Conservation (phyloP, 2,797 vertebrate genomes). For the Scomberomorus guttatus region DNA sequence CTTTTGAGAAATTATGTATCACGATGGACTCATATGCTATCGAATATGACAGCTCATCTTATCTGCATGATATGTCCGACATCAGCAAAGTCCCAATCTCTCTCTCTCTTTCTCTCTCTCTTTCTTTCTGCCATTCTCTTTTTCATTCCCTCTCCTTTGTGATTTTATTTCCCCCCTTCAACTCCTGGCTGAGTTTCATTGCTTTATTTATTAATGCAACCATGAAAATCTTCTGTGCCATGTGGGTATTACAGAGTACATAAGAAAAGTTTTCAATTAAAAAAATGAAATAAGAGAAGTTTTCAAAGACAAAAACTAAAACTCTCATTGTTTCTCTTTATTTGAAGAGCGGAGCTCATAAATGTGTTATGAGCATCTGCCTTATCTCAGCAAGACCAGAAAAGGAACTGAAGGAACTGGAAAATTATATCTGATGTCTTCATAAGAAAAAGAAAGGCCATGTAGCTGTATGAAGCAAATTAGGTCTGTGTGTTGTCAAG, state of each 20-base stretch:
- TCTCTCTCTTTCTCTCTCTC: not conserved
- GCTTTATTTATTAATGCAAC: slow-evolving; percentile 60
- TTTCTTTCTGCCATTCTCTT: slow-evolving; percentile 15
- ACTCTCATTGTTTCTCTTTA: slow-evolving; percentile 45
- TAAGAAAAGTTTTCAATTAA: slow-evolving; percentile 49
- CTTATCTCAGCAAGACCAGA: slow-evolving; percentile 44
- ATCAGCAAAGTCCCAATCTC: slow-evolving; percentile 29
- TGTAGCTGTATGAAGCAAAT: slow-evolving; percentile 34
- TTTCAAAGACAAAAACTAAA: slow-evolving; percentile 50
- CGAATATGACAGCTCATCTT: slow-evolving; percentile 48
- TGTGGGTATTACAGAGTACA: slow-evolving; percentile 34
- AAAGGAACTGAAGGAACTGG: slow-evolving; percentile 46
- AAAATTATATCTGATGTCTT: slow-evolving; percentile 59
- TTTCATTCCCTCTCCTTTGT: slow-evolving; percentile 8
- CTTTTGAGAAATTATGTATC: slow-evolving; percentile 55
- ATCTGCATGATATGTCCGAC: slow-evolving; percentile 40
- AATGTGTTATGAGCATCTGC: slow-evolving; percentile 63
- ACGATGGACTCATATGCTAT: slow-evolving; percentile 29
- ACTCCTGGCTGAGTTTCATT: slow-evolving; percentile 41
- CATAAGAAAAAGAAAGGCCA: slow-evolving; percentile 35
- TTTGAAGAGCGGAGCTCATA: slow-evolving; percentile 59
- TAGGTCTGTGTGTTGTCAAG: slow-evolving; percentile 12
- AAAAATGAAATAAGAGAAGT: slow-evolving; percentile 37
- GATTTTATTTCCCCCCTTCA: slow-evolving; percentile 34
- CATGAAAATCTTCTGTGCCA: slow-evolving; percentile 36